These are phyloP conservation scores for Papilio polytes DNA, from an alignment of 1,140 invertebrate species.

Conservation along the genomic window DNA sequence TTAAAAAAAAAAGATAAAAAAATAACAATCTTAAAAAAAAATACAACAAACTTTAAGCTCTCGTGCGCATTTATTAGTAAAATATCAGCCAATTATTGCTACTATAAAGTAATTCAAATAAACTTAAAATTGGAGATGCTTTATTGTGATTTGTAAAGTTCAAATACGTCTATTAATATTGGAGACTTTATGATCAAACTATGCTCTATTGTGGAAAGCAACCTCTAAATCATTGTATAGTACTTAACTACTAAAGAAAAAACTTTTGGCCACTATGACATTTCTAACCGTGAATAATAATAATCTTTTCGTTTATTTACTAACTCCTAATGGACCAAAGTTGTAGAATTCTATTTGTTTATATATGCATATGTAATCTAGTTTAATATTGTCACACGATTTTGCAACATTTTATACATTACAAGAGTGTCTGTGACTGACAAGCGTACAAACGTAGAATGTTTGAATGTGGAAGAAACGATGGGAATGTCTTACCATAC, in stretches of 20 bases:
- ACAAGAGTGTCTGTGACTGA: neutral
- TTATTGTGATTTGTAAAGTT: slow-evolving; percentile 5
- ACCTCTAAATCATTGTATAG: neutral
- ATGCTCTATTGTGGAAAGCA: neutral
- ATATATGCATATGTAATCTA: neutral
- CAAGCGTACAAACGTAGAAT: neutral
- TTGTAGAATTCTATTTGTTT: neutral
- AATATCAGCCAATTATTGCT: slow-evolving; percentile 5
- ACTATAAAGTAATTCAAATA: slow-evolving; percentile 1
- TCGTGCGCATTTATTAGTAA: neutral
- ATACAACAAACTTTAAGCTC: neutral
- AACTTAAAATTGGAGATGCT: slow-evolving; percentile 4
- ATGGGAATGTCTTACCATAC: neutral
- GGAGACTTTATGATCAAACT: neutral
- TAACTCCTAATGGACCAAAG: neutral
- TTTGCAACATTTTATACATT: slow-evolving; percentile 14
- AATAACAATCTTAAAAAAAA: neutral
- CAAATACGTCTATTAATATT: neutral
- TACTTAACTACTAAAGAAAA: neutral
- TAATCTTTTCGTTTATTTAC: neutral
- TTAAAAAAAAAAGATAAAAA: neutral
- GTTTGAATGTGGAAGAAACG: slow-evolving; percentile 1
- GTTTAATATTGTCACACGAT: neutral
- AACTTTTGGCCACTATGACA: no score
- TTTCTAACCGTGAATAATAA: no score